These are phyloP conservation scores for Cyprinus carpio DNA, from an alignment of 2,113 vertebrate genomes.

Conservation along the genomic window DNA sequence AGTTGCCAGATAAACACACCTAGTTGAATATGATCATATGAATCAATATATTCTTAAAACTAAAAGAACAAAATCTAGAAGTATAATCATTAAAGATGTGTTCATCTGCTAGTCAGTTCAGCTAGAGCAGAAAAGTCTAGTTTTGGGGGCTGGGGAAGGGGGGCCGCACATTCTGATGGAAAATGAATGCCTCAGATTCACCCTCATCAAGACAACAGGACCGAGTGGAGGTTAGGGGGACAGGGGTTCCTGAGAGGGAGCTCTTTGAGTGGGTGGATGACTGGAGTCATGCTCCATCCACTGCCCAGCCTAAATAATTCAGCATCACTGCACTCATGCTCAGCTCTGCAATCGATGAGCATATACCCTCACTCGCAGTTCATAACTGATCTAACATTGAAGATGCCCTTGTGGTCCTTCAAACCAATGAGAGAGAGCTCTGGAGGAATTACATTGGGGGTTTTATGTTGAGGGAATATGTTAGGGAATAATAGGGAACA, in stretches of 20 bases:
- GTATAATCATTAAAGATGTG: background rate
- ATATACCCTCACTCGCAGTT: conserved; percentile 40
- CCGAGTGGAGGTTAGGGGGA: conserved; percentile 27
- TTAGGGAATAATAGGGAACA: conserved; percentile 2
- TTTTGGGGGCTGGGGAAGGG: background rate
- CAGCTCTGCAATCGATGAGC: conserved; percentile 55
- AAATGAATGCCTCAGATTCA: conserved; percentile 41
- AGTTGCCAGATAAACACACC: background rate
- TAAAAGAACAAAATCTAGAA: background rate
- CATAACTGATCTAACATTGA: conserved; percentile 43
- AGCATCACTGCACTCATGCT: conserved; percentile 50
- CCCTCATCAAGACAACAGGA: conserved; percentile 41
- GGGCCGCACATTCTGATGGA: conserved; percentile 20
- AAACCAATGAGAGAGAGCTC: conserved; percentile 35
- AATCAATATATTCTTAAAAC: background rate
- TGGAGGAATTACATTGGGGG: conserved; percentile 12
- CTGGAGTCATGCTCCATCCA: conserved; percentile 48
- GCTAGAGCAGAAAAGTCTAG: background rate
- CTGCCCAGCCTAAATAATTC: conserved; percentile 54
- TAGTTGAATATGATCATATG: background rate
- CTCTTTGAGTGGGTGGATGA: conserved; percentile 34
- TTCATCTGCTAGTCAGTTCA: conserved; percentile 6
- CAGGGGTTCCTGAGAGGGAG: conserved; percentile 44
- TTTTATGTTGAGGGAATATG: background rate
- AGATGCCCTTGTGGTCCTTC: conserved; percentile 40